Base-by-base conservation (phyloP, 2,888 invertebrate species). In the Pilophorus perplexus region DNA sequence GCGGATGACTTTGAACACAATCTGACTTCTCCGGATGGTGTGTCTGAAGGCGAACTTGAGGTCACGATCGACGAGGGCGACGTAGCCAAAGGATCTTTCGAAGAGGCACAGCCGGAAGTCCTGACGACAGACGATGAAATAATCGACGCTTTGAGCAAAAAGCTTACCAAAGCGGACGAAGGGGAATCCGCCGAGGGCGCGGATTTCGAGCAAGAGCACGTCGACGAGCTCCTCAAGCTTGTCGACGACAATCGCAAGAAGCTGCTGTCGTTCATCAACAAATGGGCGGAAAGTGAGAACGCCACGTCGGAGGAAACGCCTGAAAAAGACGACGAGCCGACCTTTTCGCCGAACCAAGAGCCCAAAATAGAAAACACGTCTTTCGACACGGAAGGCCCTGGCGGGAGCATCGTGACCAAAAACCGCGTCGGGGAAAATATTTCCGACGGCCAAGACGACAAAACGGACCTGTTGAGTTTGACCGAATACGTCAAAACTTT, bases 401-500 rank as follows among this genome's bases (percentile, higher is more conserved):
- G 25, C 10, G 57, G 33, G 5, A 33, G 37, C 1, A 52, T 54
- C 3, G 57, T 52, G 23, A 64, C 54, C 14, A 64, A 64, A 27
- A 64, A 64, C 23, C 25, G 54, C 1, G 64, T 62, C 28, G 62
- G 62, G 2, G 62, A 62, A 14, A 40, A 40, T 5, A 42, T 59
- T 16, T n/a, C 23, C 20, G 48, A 48, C 5, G 12, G 18, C 12
- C 28, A 42, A 12, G 52, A 48, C 5, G 67, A 52, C 8, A 64
- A 20, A 18, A 25, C 55, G 28, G 46, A 64, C 14, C 18, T 55
- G 44, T 42, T 66, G 44, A 55, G 16, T 42, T 40, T 67, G 46
- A 67, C 67, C 3, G 65, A 67, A 12, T 67, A 69, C 23, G 44
- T 67, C n/a, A 64, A 50, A 12, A 60, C 60, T 8, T 25, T 67